A percentile compares a stretch with the other conserved stretches of the same genome.
Evolutionary conservation across 2,888 invertebrate genomes (phyloP).

Genomic region (Leptopilina syphax): DNA sequence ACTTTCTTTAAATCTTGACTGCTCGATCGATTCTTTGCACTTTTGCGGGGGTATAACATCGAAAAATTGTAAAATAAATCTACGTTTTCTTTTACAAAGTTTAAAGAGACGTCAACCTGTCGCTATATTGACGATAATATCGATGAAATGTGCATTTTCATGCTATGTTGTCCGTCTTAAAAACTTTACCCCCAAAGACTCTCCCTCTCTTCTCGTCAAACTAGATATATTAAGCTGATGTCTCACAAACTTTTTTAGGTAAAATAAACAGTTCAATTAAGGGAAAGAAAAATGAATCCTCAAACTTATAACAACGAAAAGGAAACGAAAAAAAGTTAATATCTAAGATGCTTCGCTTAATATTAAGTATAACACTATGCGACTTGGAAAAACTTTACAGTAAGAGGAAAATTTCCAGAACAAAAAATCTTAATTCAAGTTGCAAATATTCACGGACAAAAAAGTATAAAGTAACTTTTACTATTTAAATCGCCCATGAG

Average conservation of each 20-base stretch:
- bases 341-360: too few species aligned
- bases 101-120: constrained; percentile 32
- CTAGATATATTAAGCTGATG: background rate
- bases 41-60: constrained; percentile 34
- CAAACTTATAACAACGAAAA: too few species aligned
- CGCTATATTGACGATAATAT: constrained; percentile 37
- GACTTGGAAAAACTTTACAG: too few species aligned
- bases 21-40: constrained; percentile 36
- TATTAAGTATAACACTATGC: too few species aligned
- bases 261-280: too few species aligned
- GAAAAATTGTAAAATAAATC: constrained; percentile 36
- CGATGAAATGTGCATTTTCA: constrained; percentile 31
- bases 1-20: constrained; percentile 40
- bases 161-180: background rate
- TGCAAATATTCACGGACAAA: too few species aligned
- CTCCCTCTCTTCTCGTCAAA: background rate
- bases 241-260: background rate
- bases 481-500: too few species aligned
- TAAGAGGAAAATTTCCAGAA: too few species aligned
- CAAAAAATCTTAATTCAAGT: too few species aligned
- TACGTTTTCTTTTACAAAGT: constrained; percentile 15
- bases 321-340: too few species aligned
- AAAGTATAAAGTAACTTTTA: too few species aligned
- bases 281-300: too few species aligned
- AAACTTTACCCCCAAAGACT: background rate